phyloP scores from a whole-genome alignment of 2,113 vertebrate species.

The Tretioscincus oriximinensis region DNA sequence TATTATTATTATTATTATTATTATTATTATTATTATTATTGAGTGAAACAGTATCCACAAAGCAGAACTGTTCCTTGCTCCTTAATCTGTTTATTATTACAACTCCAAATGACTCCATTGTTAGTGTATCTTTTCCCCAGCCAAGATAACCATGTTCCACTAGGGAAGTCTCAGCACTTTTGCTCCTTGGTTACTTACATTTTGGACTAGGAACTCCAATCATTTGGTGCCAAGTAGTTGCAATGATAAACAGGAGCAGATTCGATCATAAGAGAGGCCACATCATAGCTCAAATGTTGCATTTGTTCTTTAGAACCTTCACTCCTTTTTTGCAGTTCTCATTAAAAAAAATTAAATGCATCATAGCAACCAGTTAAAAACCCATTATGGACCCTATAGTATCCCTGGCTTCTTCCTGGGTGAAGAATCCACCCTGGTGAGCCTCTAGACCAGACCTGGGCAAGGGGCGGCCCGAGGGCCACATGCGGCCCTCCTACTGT shows the following conservation, averaged over 20 bases:
- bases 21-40: slow-evolving; percentile 47
- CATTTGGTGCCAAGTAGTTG: background rate
- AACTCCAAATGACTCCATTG: slow-evolving; percentile 60
- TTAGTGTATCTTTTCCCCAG: slow-evolving; percentile 62
- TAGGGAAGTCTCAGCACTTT: slow-evolving; percentile 64
- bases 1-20: no score
- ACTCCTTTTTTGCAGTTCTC: background rate
- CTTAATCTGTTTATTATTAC: slow-evolving; percentile 50
- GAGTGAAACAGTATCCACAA: slow-evolving; percentile 51
- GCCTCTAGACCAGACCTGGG: no score
- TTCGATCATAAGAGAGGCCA: slow-evolving; percentile 8
- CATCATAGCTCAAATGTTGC: no score
- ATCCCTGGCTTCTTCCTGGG: no score
- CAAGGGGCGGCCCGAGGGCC: no score
- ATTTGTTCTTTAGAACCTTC: background rate
- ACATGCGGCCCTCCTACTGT: no score
- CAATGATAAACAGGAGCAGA: background rate
- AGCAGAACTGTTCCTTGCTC: slow-evolving; percentile 57
- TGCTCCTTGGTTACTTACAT: slow-evolving; percentile 42
- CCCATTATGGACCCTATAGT: no score
- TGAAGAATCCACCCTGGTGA: no score
- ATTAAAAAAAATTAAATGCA: background rate
- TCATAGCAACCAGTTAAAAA: background rate
- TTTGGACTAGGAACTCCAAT: slow-evolving; percentile 35
- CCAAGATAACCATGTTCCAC: slow-evolving; percentile 55